Conservation (phyloP, 2,113 vertebrate species). For the Sylvietta virens region DNA sequence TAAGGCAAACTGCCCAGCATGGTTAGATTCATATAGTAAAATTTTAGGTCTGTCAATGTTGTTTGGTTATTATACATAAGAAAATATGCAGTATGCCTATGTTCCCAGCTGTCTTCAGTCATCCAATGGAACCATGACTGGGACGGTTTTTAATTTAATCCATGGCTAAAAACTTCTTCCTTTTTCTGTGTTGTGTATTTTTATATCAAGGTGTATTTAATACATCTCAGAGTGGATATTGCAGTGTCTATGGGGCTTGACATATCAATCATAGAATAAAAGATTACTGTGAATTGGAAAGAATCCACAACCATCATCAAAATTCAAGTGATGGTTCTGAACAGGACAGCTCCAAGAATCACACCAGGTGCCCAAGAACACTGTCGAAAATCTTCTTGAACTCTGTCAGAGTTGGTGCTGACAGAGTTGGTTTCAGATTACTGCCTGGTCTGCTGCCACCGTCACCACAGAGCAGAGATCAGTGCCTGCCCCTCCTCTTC, state of each 20-base stretch:
- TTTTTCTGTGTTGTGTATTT: background rate
- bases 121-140: background rate
- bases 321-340: background rate
- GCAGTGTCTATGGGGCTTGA: background rate
- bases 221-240: background rate
- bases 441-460: accelerated
- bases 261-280: background rate
- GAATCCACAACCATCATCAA: background rate
- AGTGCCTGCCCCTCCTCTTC: background rate
- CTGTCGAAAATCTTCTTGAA: background rate
- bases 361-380: too few species aligned
- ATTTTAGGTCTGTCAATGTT: background rate
- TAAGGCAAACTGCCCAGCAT: background rate
- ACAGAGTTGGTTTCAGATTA: accelerated
- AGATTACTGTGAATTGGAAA: background rate
- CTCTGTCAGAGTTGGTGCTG: background rate
- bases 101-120: background rate
- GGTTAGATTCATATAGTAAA: background rate
- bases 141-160: background rate
- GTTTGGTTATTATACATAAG: background rate
- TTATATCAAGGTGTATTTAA: background rate
- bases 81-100: background rate
- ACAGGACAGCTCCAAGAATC: background rate
- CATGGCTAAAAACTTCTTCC: background rate
- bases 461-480: background rate